phyloP scores from a whole-genome alignment of 2,113 vertebrate genomes.

The Anoplopoma fimbria region DNA sequence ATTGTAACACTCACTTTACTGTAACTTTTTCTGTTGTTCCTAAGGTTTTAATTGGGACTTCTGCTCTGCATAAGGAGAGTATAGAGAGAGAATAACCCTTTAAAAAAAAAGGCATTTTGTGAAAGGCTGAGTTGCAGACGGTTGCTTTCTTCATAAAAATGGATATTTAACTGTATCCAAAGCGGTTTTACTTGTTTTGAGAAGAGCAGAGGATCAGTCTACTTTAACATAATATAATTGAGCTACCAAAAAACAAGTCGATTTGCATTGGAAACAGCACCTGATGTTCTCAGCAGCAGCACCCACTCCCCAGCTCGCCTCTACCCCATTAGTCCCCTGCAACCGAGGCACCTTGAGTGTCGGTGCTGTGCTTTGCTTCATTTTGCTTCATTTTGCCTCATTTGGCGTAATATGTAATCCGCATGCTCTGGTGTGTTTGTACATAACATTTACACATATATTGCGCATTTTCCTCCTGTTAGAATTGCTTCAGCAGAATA shows the following conservation, averaged over 20 bases:
- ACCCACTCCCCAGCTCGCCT: conserved; percentile 34
- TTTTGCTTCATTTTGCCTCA: conserved; percentile 64
- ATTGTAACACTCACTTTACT: conserved; percentile 35
- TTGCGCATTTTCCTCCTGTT: conserved; percentile 23
- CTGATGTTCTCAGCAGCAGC: conserved; percentile 32
- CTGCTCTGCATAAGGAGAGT: not conserved
- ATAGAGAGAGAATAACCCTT: no score
- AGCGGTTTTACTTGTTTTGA: not conserved
- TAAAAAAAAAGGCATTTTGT: not conserved
- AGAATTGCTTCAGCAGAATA: conserved; percentile 27
- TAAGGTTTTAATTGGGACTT: not conserved
- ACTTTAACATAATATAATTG: not conserved
- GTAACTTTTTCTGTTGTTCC: conserved; percentile 17
- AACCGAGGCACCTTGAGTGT: conserved; percentile 48
- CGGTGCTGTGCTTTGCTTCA: conserved; percentile 43
- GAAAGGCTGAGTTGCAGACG: not conserved
- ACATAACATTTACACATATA: conserved; percentile 50
- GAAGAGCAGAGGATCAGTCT: not conserved
- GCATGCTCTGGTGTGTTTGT: conserved; percentile 52
- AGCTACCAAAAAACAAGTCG: not conserved
- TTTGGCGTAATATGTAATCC: conserved; percentile 62
- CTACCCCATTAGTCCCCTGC: conserved; percentile 49
- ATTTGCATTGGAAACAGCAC: conserved; percentile 50
- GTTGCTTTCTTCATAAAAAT: not conserved
- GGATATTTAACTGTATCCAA: not conserved